Evolutionary conservation across 2,888 invertebrate genomes (phyloP), one percentile per base, ranked within the genome.

Genomic region (Melanargia galathea): DNA sequence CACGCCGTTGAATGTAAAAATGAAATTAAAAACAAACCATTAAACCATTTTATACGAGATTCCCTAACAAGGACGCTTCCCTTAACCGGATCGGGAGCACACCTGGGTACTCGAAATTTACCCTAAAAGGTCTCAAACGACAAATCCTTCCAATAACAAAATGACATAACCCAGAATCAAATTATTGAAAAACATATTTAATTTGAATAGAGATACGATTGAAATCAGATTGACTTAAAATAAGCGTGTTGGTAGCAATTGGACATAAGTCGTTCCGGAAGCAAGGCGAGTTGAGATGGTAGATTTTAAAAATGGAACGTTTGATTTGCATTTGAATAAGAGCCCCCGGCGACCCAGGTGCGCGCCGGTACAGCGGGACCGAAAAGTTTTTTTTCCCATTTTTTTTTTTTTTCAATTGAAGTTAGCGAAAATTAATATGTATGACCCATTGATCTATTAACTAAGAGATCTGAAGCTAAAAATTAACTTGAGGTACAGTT

Each of bases 301-400:
- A 90, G 88, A 90, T 90, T 90, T 90, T 89, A 84, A 92, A 92
- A 92, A 91, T 90, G 91, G 92, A 90, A 90, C 91, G 87, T 90
- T 92, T 92, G 91, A 92, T 92, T 92, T 92, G 91, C 92, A 92
- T 92, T 91, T 92, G 92, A 92, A 92, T 92, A 84, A 86, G 87
- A 84, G 89, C 89, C 90, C 89, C 87, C 77, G 86, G 89, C 89
- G 87, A 86, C 90, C 91, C 90, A 90, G 91, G 90, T 90, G 90
- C 87, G 83, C 84, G 73, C 73, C 73, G 75, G 89, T 89, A 90
- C 83, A 83, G 81, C 84, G 83, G 75, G 65, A 74, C 78, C 74
- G 78, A 87, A 85, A 84, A 79, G 84, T 85, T 86, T 78, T 75
- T 70, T 74, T n/a, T n/a, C n/a, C n/a, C n/a, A n/a, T n/a, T n/a